Conservation (phyloP, 2,797 vertebrate genomes). For the Acridotheres tristis region DNA sequence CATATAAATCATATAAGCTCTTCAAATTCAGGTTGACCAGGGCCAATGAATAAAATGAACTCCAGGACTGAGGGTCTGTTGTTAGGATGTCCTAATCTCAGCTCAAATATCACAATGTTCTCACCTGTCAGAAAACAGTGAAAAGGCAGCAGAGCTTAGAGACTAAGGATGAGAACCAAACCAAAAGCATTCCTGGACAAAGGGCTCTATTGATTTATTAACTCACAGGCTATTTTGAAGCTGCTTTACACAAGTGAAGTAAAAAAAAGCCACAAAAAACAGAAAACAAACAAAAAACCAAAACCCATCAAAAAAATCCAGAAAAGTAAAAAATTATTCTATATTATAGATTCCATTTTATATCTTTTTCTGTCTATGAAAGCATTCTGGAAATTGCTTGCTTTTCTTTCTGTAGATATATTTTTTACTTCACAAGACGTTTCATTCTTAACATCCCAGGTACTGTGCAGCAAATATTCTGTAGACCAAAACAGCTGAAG, state of each 20-base stretch:
- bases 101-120: background rate
- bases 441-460: background rate
- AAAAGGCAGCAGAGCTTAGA: background rate
- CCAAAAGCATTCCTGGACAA: background rate
- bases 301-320: background rate
- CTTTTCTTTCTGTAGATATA: background rate
- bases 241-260: background rate
- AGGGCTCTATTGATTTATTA: background rate
- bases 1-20: background rate
- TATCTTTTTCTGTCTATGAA: background rate
- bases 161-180: background rate
- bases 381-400: background rate
- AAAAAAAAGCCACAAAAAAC: background rate
- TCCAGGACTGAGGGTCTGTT: background rate
- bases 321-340: background rate
- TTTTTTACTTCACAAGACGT: background rate
- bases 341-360: background rate
- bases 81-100: background rate
- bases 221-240: background rate
- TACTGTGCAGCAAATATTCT: background rate
- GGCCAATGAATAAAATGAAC: background rate
- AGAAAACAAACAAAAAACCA: background rate
- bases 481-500: background rate
- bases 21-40: background rate
- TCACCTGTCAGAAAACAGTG: background rate